Conservation (phyloP, 2,113 vertebrate genomes). For the Pelecanus crispus region DNA sequence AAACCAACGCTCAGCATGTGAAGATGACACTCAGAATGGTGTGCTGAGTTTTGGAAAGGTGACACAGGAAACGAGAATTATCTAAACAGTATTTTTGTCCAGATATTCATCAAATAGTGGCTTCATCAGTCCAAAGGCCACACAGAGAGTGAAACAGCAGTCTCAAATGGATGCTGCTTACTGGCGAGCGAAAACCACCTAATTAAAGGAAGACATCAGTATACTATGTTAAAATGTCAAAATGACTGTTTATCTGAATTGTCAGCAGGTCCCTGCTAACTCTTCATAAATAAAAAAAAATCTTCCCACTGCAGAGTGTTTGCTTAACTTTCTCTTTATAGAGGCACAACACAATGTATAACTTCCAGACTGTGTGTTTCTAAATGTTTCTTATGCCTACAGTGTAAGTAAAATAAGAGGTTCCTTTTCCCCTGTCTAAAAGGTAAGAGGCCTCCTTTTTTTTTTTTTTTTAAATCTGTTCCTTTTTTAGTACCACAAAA, state of each 20-base stretch:
- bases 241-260: background rate
- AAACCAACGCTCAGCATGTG: background rate
- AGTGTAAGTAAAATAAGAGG: background rate
- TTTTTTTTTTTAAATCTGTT: background rate
- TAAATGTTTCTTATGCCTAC: rapidly evolving
- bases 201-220: background rate
- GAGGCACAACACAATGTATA: background rate
- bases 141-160: background rate
- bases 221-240: background rate
- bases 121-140: background rate
- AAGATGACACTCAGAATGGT: background rate
- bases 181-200: background rate
- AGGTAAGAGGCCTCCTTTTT: background rate
- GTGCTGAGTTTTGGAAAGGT: background rate
- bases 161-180: background rate
- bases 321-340: background rate
- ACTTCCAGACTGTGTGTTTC: background rate
- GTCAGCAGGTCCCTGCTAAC: background rate
- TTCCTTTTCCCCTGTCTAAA: background rate
- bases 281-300: background rate
- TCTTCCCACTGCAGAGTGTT: background rate
- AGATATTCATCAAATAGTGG: background rate
- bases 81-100: background rate
- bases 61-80: background rate
- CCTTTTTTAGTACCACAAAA: background rate